Percentiles rank a stretch among this genome's conserved stretches.
phyloP scores from a whole-genome alignment of 2,888 invertebrate species.

The Drosophila histrio region DNA sequence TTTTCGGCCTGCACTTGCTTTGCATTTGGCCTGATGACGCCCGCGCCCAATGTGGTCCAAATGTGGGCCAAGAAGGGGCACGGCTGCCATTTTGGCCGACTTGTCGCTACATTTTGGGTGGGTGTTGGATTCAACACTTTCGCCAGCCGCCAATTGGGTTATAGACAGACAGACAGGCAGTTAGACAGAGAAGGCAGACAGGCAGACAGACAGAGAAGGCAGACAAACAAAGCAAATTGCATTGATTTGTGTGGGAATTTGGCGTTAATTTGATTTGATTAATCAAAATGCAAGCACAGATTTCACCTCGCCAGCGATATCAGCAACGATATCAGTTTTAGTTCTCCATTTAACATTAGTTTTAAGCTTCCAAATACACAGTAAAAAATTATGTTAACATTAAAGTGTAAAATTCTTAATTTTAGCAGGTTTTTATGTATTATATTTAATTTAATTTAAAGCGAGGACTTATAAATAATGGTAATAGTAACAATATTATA shows the following conservation, averaged over 20 bases:
- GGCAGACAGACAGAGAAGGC: not conserved
- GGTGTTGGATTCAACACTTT: slow-evolving; percentile 77
- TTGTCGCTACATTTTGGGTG: slow-evolving; percentile 67
- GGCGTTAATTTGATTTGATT: slow-evolving; percentile 78
- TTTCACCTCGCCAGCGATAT: slow-evolving; percentile 51
- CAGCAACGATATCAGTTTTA: slow-evolving; percentile 18
- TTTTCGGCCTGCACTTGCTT: slow-evolving; percentile 47
- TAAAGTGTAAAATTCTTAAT: too few species aligned
- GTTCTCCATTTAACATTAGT: not conserved
- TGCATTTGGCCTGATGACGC: slow-evolving; percentile 51
- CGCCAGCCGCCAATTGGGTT: slow-evolving; percentile 53
- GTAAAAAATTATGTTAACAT: too few species aligned
- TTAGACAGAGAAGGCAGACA: not conserved
- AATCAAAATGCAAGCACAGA: slow-evolving; percentile 67
- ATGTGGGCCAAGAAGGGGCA: slow-evolving; percentile 24
- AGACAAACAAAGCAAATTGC: slow-evolving; percentile 52
- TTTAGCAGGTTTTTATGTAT: too few species aligned
- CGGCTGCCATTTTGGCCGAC: slow-evolving; percentile 60
- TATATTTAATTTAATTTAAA: too few species aligned
- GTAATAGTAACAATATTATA: too few species aligned
- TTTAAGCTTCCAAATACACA: not conserved
- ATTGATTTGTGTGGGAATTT: slow-evolving; percentile 79
- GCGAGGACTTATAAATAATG: too few species aligned
- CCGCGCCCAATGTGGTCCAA: slow-evolving; percentile 44
- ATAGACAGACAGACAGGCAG: slow-evolving; percentile 1